phyloP scores from a whole-genome alignment of 2,888 invertebrate genomes.

The Sycophila texana region DNA sequence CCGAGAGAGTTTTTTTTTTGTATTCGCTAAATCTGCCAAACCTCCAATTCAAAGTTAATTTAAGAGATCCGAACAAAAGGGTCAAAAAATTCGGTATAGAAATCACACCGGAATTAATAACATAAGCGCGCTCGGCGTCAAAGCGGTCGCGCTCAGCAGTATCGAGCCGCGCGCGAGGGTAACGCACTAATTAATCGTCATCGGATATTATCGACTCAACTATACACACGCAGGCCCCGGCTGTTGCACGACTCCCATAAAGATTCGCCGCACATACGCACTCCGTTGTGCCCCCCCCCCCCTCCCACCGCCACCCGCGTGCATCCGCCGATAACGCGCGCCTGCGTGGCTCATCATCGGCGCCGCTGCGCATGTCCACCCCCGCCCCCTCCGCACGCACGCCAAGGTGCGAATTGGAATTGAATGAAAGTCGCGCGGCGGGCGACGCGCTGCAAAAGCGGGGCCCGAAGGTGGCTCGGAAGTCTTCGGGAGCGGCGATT shows the following conservation, averaged over 20 bases:
- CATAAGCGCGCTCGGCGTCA: neutral
- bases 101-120: neutral
- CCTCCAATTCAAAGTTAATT: neutral
- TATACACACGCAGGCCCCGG: neutral
- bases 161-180: neutral
- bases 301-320: neutral
- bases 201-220: conserved; percentile 35
- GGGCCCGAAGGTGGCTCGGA: neutral
- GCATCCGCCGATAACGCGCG: neutral
- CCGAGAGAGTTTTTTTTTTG: too few relatives aligned
- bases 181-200: conserved; percentile 39
- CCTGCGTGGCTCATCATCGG: neutral
- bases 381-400: neutral
- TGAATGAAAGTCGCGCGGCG: conserved; percentile 37
- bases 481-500: neutral
- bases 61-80: neutral
- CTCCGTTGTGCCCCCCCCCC: neutral
- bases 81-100: neutral
- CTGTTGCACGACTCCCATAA: neutral
- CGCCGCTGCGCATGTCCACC: conserved; percentile 13
- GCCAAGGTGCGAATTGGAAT: conserved; percentile 31
- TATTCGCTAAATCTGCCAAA: too few relatives aligned
- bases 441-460: neutral
- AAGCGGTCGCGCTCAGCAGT: neutral
- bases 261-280: neutral